Percentiles rank a stretch among this genome's conserved stretches.
Conservation (phyloP, 1,140 invertebrate species). For the Drosophila navojoa region DNA sequence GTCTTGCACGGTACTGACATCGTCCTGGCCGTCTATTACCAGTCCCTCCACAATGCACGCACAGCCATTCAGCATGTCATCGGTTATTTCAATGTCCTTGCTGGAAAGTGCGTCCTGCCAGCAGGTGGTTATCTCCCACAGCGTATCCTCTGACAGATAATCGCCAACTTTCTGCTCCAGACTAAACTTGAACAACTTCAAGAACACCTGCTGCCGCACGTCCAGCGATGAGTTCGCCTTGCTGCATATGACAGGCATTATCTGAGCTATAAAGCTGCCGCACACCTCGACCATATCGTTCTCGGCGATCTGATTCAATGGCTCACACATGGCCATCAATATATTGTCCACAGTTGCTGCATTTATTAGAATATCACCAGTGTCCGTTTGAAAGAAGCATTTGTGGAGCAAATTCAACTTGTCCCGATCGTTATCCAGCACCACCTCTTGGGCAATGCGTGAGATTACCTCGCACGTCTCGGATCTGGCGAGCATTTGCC, state of each 20-base stretch:
- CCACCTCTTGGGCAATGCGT: slow-evolving; percentile 79
- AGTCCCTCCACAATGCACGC: slow-evolving; percentile 58
- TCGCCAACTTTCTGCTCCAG: slow-evolving; percentile 73
- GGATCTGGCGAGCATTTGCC: slow-evolving; percentile 85
- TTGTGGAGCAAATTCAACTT: slow-evolving; percentile 84
- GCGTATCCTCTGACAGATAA: slow-evolving; percentile 84
- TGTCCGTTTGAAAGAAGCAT: slow-evolving; percentile 82
- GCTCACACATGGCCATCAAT: slow-evolving; percentile 81
- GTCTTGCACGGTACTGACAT: slow-evolving; percentile 55
- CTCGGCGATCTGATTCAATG: slow-evolving; percentile 62
- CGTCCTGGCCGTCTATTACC: slow-evolving; percentile 25
- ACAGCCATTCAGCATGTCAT: slow-evolving; percentile 52
- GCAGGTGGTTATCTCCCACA: slow-evolving; percentile 85
- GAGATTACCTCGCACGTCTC: slow-evolving; percentile 83
- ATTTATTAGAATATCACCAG: slow-evolving; percentile 84
- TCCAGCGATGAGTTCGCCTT: slow-evolving; percentile 71
- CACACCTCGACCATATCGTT: slow-evolving; percentile 84
- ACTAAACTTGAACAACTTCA: slow-evolving; percentile 84
- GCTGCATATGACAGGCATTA: slow-evolving; percentile 84
- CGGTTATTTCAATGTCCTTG: slow-evolving; percentile 70
- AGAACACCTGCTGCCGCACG: slow-evolving; percentile 81
- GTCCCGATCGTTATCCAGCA: slow-evolving; percentile 81
- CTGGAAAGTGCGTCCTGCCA: slow-evolving; percentile 85
- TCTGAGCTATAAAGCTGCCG: slow-evolving; percentile 84
- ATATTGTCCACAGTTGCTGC: slow-evolving; percentile 84